Conservation (phyloP, 2,888 invertebrate species). For the Abrostola tripartita region DNA sequence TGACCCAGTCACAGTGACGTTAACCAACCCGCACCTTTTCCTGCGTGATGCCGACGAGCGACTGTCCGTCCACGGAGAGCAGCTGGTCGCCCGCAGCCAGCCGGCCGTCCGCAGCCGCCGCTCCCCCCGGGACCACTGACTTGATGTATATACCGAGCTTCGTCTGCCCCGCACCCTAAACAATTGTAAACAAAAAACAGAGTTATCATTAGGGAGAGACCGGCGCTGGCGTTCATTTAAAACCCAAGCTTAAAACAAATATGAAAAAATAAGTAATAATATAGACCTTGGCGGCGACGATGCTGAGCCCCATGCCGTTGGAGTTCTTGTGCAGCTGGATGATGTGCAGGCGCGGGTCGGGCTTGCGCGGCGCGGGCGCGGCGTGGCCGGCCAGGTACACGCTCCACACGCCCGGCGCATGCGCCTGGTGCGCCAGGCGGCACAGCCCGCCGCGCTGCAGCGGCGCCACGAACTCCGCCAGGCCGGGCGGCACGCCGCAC, state of each 20-base stretch:
- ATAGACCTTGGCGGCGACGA: constrained; percentile 97
- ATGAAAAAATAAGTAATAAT: no score
- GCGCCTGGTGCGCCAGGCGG: constrained; percentile 96
- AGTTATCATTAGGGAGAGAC: no score
- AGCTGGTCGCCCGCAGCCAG: constrained; percentile 99
- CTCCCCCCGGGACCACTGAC: constrained; percentile 98
- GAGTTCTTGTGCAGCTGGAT: constrained; percentile 97
- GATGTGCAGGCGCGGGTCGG: constrained; percentile 88
- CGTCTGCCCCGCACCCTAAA: constrained; percentile 84
- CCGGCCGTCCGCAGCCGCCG: constrained; percentile 97
- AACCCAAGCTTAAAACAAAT: no score
- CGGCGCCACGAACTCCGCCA: constrained; percentile 95
- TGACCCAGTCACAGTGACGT: neutral
- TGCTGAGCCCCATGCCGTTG: constrained; percentile 99
- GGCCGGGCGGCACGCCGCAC: constrained; percentile 97
- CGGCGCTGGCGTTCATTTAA: no score
- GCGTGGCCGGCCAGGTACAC: constrained; percentile 92
- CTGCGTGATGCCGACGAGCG: constrained; percentile 95
- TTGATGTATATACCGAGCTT: constrained; percentile 99
- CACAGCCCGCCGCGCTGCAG: constrained; percentile 95
- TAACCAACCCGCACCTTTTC: constrained; percentile 87
- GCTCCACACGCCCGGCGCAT: constrained; percentile 97
- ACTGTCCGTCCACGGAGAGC: constrained; percentile 98
- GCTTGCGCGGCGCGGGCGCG: constrained; percentile 88
- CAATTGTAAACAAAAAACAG: neutral